Percentiles rank a stretch among this genome's conserved stretches.
These are phyloP conservation scores for Holacanthella duospinosa DNA, from an alignment of 2,888 invertebrate species.

Conservation along the genomic window DNA sequence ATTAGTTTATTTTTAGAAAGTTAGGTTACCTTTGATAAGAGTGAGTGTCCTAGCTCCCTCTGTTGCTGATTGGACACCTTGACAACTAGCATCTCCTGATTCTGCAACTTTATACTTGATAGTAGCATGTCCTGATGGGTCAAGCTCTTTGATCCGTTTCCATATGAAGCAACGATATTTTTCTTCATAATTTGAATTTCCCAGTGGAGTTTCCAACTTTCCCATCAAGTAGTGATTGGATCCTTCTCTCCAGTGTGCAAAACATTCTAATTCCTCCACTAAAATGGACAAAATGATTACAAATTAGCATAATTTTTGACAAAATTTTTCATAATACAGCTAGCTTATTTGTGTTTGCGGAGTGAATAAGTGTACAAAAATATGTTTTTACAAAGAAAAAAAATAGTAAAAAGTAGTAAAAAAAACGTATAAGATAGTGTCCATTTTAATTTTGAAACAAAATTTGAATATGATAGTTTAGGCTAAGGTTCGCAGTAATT, in stretches of 20 bases:
- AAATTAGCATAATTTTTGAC: no score
- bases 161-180: slow-evolving; percentile 90
- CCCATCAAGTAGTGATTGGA: slow-evolving; percentile 82
- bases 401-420: no score
- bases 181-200: slow-evolving; percentile 60
- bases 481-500: no score
- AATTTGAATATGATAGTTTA: no score
- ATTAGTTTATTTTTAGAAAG: no score
- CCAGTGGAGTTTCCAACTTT: slow-evolving; percentile 76
- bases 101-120: slow-evolving; percentile 65
- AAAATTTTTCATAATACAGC: no score
- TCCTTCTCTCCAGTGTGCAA: slow-evolving; percentile 88
- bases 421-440: neutral
- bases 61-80: slow-evolving; percentile 78
- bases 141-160: slow-evolving; percentile 50
- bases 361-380: neutral
- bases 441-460: no score
- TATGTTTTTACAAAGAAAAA: no score
- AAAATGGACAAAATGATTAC: neutral
- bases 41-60: slow-evolving; percentile 78
- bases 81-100: slow-evolving; percentile 86
- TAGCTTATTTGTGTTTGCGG: no score
- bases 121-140: slow-evolving; percentile 1
- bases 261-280: slow-evolving; percentile 83
- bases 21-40: slow-evolving; percentile 56